These are phyloP conservation scores for Enteromius afrohamiltoni DNA, from an alignment of 2,797 vertebrate genomes.

Conservation along the genomic window DNA sequence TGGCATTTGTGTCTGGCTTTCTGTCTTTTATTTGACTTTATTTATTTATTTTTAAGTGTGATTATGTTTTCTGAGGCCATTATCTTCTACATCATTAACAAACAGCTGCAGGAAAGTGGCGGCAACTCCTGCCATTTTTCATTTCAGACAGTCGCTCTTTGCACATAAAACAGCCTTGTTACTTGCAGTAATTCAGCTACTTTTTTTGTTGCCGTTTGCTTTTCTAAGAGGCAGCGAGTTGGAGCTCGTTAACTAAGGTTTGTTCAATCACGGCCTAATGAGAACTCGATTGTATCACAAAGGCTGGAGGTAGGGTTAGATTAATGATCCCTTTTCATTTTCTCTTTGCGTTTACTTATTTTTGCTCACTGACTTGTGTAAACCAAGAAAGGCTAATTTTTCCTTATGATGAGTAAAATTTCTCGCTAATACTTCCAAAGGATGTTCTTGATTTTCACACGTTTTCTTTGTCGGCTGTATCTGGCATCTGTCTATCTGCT, in stretches of 20 bases:
- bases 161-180: slow-evolving; percentile 45
- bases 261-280: slow-evolving; percentile 42
- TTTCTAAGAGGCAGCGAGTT: slow-evolving; percentile 34
- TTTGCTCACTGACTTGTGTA: slow-evolving; percentile 23
- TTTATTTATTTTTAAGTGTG: slow-evolving; percentile 29
- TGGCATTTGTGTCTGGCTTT: background rate
- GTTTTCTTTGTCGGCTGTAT: background rate
- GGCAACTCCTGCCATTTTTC: slow-evolving; percentile 50
- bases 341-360: slow-evolving; percentile 2
- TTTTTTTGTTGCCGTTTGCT: slow-evolving; percentile 39
- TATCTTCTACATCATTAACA: slow-evolving; percentile 54
- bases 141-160: slow-evolving; percentile 37
- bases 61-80: slow-evolving; percentile 55
- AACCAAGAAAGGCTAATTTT: slow-evolving; percentile 23
- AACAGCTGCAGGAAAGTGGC: slow-evolving; percentile 52
- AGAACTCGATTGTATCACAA: slow-evolving; percentile 43
- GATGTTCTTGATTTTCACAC: slow-evolving; percentile 38
- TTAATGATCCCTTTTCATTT: slow-evolving; percentile 47
- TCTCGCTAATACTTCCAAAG: background rate
- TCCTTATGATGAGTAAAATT: slow-evolving; percentile 10
- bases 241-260: slow-evolving; percentile 46
- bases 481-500: slow-evolving; percentile 9
- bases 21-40: slow-evolving; percentile 29
- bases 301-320: slow-evolving; percentile 40
- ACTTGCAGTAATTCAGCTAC: slow-evolving; percentile 31